phyloP scores from a whole-genome alignment of 92 coral and sea anemone species.

The Palythoa grandis region DNA sequence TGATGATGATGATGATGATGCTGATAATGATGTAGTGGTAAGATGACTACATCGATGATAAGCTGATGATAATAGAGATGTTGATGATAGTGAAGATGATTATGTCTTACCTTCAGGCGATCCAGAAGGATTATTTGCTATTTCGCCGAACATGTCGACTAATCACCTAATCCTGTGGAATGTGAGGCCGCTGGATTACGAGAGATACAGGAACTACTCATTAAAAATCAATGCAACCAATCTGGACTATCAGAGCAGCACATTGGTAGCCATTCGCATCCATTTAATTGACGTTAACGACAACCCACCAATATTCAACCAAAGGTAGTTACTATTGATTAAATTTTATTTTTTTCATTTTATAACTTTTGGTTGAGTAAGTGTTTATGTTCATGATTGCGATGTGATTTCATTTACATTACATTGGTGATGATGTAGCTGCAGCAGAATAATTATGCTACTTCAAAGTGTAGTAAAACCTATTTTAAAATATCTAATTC shows the following conservation, averaged over 20 bases:
- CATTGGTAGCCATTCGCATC: constrained; percentile 1
- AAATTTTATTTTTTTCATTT: neutral
- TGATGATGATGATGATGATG: constrained; percentile 1
- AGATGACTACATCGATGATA: neutral
- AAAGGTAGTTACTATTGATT: neutral
- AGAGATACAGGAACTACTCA: constrained; percentile 8
- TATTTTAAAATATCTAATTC: too few relatives aligned
- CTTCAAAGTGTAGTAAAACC: neutral
- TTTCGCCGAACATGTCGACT: neutral
- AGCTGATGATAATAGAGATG: neutral
- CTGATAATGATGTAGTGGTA: neutral
- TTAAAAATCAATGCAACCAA: constrained; percentile 14
- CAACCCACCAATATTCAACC: constrained; percentile 20
- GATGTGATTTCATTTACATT: neutral
- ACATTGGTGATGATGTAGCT: neutral
- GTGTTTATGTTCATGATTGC: neutral
- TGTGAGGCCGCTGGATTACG: constrained; percentile 16
- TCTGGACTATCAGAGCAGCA: constrained; percentile 21
- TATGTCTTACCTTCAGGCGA: neutral
- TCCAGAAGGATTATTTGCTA: constrained; percentile 20
- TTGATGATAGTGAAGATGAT: neutral
- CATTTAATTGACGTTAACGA: constrained; percentile 17
- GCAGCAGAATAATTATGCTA: neutral
- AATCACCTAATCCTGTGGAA: constrained; percentile 25
- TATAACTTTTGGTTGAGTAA: neutral